phyloP scores from a whole-genome alignment of 2,888 invertebrate species.

The Aproaerema taeniolella region DNA sequence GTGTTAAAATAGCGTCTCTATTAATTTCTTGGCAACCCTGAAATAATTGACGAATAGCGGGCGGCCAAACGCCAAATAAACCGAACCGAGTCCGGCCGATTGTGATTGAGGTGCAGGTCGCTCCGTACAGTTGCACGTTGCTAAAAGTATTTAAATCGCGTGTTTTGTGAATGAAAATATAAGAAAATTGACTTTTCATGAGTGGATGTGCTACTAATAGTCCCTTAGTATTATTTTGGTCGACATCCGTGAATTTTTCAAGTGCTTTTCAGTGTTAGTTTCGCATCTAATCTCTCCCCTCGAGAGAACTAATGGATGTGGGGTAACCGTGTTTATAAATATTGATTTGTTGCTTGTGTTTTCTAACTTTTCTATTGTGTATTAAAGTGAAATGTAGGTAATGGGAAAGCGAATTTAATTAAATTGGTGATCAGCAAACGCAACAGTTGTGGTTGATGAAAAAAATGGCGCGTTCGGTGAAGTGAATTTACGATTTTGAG shows the following conservation, averaged over 20 bases:
- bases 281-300: slow-evolving; percentile 26
- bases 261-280: slow-evolving; percentile 32
- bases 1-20: too few relatives aligned
- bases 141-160: slow-evolving; percentile 30
- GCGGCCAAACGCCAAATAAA: slow-evolving; percentile 38
- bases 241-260: slow-evolving; percentile 20
- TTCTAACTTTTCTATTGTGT: slow-evolving; percentile 40
- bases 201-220: slow-evolving; percentile 34
- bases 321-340: slow-evolving; percentile 72
- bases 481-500: slow-evolving; percentile 51
- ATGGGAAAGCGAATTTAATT: slow-evolving; percentile 28
- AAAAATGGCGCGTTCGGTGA: slow-evolving; percentile 44
- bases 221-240: slow-evolving; percentile 8
- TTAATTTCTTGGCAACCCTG: slow-evolving; percentile 24
- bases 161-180: slow-evolving; percentile 57
- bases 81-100: slow-evolving; percentile 46
- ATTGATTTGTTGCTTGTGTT: slow-evolving; percentile 68
- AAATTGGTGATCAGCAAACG: slow-evolving; percentile 40
- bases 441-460: slow-evolving; percentile 60
- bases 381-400: slow-evolving; percentile 62
- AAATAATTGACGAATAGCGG: slow-evolving; percentile 26
- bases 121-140: slow-evolving; percentile 28
- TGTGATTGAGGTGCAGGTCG: slow-evolving; percentile 38
- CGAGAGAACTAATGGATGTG: slow-evolving; percentile 37
- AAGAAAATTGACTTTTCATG: slow-evolving; percentile 34